Evolutionary conservation across 1,140 invertebrate species (phyloP), one percentile per base, ranked within the genome.

Genomic region (Dendrolimus punctatus): DNA sequence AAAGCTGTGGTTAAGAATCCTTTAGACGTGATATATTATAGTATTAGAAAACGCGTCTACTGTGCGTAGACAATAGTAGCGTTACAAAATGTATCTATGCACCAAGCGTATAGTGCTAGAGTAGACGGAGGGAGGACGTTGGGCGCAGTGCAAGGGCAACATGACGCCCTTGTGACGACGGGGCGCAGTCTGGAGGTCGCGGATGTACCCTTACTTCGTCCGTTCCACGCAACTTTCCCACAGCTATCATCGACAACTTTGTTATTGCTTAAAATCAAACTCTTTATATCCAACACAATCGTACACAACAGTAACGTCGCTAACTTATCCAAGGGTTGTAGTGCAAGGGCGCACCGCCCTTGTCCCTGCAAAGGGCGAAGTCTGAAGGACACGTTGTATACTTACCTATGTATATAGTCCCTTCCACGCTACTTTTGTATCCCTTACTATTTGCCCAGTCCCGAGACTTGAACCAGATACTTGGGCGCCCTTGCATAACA

Each of bases 101-200:
- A 57, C 43, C 43, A 47, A 48, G 44, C 48, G 55, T 54, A 58
- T 60, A 49, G 43, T 56, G 57, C 58, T 66, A 23, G 23, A 46
- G 51, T 61, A 56, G 64, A 64, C 67, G 62, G 66, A 73, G 71
- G 76, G 73, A 72, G 77, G 71, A 69, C 74, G 58, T 55, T 73
- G 62, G 63, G 53, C 58, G 51, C 53, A 58, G 64, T 78, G 76
- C 78, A 81, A 81, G 78, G 78, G 73, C 76, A 68, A 54, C 40
- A 41, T 60, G 65, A 61, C 55, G 64, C 62, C 76, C 76, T 77
- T 79, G 65, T 64, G 59, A 59, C 57, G 66, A 49, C 68, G 59
- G 70, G 71, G 62, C 73, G 71, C 60, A 75, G 79, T 82, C 79
- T 82, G 61, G 75, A 82, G 79, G 76, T 78, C 76, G 71, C 61